Conservation (phyloP, 2,888 invertebrate genomes). For the Perithous albicinctus region DNA sequence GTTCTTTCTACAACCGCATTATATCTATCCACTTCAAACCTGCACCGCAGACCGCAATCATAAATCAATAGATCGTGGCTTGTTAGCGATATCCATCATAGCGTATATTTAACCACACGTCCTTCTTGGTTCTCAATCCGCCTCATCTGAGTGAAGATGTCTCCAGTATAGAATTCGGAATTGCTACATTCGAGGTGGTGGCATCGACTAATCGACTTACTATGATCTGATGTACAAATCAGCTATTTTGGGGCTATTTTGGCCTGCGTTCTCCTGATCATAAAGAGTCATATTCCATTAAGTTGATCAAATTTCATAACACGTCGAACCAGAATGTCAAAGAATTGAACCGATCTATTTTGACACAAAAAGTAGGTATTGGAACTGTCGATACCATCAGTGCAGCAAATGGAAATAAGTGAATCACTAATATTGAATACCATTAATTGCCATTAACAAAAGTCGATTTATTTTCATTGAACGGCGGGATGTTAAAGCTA, state of each 20-base stretch:
- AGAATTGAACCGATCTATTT: too few relatives aligned
- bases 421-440: too few relatives aligned
- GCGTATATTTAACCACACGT: not conserved
- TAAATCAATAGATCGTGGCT: constrained; percentile 80
- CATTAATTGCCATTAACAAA: not conserved
- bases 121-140: not conserved
- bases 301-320: too few relatives aligned
- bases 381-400: too few relatives aligned
- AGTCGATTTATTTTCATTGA: not conserved
- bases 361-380: too few relatives aligned
- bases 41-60: constrained; percentile 72
- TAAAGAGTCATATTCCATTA: too few relatives aligned
- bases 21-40: constrained; percentile 30
- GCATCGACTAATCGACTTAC: constrained; percentile 1
- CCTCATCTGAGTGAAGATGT: not conserved
- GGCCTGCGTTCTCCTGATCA: too few relatives aligned
- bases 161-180: not conserved
- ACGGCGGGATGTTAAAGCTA: not conserved
- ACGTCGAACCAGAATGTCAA: too few relatives aligned
- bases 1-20: constrained; percentile 8
- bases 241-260: not conserved
- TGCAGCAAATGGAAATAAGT: too few relatives aligned
- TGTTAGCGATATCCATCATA: constrained; percentile 74
- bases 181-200: not conserved
- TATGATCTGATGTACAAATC: not conserved